phyloP scores from a whole-genome alignment of 2,888 invertebrate species.

The Eugnorisma glareosa region DNA sequence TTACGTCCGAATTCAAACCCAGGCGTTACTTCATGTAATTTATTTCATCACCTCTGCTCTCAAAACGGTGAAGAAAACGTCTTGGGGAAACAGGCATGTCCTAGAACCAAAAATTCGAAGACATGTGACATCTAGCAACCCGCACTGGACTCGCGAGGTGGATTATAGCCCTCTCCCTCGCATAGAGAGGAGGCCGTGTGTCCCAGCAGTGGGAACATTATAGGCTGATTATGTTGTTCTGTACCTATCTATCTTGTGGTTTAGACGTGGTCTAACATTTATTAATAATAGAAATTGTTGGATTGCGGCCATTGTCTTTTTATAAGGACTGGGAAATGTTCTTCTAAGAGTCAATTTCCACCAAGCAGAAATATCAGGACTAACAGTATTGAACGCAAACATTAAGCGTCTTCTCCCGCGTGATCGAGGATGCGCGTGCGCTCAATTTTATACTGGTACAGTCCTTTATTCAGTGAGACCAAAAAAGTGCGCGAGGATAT shows the following conservation, averaged over 20 bases:
- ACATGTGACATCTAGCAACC: not conserved
- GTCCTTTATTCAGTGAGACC: too few relatives aligned
- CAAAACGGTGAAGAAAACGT: too few relatives aligned
- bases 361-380: not conserved
- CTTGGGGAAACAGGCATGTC: not conserved
- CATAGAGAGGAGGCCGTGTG: not conserved
- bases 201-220: not conserved
- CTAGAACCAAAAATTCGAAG: not conserved
- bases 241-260: not conserved
- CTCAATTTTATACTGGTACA: not conserved
- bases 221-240: not conserved
- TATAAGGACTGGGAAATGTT: not conserved
- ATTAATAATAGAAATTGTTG: slow-evolving; percentile 38
- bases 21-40: too few relatives aligned
- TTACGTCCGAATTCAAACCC: too few relatives aligned
- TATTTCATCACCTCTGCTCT: too few relatives aligned
- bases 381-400: not conserved
- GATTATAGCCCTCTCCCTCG: not conserved
- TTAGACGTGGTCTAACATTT: slow-evolving; percentile 54
- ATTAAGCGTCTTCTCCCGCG: not conserved
- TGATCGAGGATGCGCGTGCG: not conserved
- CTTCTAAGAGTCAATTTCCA: not conserved
- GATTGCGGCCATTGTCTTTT: slow-evolving; percentile 16
- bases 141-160: not conserved
- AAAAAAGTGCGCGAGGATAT: not conserved